phyloP scores from a whole-genome alignment of 2,888 invertebrate species.

The Pseudococcus viburni region DNA sequence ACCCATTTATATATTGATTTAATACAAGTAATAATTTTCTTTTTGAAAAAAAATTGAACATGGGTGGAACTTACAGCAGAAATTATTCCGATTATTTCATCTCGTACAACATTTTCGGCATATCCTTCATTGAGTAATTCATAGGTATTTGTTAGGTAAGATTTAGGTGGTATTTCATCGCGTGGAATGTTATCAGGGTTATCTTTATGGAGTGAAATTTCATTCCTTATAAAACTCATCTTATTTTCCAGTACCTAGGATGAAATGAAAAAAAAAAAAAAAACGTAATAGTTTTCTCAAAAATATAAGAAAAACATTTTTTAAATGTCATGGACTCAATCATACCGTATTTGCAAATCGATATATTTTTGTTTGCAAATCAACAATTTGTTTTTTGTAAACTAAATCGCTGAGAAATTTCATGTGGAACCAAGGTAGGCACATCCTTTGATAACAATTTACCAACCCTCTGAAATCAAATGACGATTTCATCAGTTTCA shows the following conservation, averaged over 20 bases:
- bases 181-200: no score
- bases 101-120: background rate
- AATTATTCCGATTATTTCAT: background rate
- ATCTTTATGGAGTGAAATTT: no score
- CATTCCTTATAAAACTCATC: no score
- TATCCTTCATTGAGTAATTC: constrained; percentile 8
- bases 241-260: no score
- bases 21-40: no score
- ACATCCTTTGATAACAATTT: background rate
- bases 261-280: no score
- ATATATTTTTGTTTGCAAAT: background rate
- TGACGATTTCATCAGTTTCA: background rate
- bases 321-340: no score
- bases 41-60: no score
- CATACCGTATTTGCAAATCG: background rate
- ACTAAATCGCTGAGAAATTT: background rate
- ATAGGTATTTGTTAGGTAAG: background rate
- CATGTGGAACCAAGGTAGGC: background rate
- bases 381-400: background rate
- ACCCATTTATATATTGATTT: no score
- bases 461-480: background rate
- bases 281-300: no score
- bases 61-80: background rate
- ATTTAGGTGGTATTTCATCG: background rate
- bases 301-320: no score